A percentile compares a stretch with the other conserved stretches of the same genome.
Conservation (phyloP, 92 coral and sea anemone species). For the Phenganax marumi region DNA sequence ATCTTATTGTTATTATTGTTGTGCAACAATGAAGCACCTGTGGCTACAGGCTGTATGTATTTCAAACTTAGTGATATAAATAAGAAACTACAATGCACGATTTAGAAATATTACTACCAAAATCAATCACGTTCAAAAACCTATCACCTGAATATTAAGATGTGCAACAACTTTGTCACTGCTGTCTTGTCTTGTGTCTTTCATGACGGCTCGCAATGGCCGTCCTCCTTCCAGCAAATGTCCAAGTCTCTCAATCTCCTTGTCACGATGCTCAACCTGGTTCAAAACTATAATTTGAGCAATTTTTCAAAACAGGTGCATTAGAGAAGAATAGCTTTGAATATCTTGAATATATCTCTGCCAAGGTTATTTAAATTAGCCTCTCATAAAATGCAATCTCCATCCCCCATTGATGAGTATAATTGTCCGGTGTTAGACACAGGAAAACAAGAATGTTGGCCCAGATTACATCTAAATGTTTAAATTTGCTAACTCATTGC, state of each 20-base stretch:
- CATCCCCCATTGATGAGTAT: too few relatives aligned
- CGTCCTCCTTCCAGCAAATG: conserved; percentile 88
- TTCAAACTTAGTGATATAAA: not conserved
- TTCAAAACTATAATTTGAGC: not conserved
- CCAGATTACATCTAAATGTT: too few relatives aligned
- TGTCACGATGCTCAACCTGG: conserved; percentile 93
- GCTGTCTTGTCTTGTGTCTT: conserved; percentile 84
- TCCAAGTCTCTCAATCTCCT: conserved; percentile 89
- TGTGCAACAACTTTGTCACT: conserved; percentile 93
- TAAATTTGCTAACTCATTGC: too few relatives aligned
- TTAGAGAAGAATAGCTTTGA: too few relatives aligned
- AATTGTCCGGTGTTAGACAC: too few relatives aligned
- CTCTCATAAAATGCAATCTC: too few relatives aligned
- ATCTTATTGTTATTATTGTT: too few relatives aligned
- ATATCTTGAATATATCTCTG: too few relatives aligned
- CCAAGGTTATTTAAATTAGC: too few relatives aligned
- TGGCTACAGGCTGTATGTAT: not conserved
- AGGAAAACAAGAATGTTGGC: too few relatives aligned
- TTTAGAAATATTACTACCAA: not conserved
- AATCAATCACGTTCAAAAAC: not conserved
- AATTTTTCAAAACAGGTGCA: too few relatives aligned
- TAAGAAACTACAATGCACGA: too few relatives aligned
- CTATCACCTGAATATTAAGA: conserved; percentile 89
- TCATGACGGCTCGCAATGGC: conserved; percentile 86
- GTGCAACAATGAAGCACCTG: not conserved